phyloP scores from a whole-genome alignment of 2,113 vertebrate species.

The Solenodon paradoxus region DNA sequence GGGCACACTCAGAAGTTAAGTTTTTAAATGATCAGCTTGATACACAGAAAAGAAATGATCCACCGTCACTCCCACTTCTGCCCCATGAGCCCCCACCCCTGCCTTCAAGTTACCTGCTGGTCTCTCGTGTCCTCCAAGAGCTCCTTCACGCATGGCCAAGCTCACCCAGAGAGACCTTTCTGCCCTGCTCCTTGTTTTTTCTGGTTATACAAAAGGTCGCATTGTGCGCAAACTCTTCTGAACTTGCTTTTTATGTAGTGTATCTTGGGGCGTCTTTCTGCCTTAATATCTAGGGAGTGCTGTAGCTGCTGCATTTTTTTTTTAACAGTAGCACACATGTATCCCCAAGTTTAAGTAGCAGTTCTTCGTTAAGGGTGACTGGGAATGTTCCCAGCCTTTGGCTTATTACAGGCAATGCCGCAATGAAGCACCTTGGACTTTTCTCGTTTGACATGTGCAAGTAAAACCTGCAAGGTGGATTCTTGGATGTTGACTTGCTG shows the following conservation, averaged over 20 bases:
- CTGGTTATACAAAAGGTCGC: background rate
- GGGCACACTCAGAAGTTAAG: too few species aligned
- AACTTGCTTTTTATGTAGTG: background rate
- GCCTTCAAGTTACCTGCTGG: rapidly evolving
- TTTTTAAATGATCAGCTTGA: background rate
- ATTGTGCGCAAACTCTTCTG: background rate
- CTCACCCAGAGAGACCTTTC: background rate
- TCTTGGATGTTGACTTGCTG: background rate
- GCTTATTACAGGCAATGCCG: rapidly evolving
- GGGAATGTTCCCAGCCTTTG: background rate
- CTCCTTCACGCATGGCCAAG: rapidly evolving
- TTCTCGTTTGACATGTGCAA: background rate
- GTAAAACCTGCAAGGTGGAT: background rate
- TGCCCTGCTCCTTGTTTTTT: background rate
- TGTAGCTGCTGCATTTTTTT: background rate
- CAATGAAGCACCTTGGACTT: too few species aligned
- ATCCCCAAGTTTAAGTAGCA: background rate
- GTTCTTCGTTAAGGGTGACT: background rate
- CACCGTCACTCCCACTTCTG: background rate
- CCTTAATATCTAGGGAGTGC: background rate
- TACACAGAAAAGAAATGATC: too few species aligned
- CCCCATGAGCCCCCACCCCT: rapidly evolving
- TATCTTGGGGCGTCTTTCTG: background rate
- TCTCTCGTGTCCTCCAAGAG: background rate
- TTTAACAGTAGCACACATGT: background rate